These are phyloP conservation scores for Chaitophorus viminalis DNA, from an alignment of 2,888 invertebrate species.

Conservation along the genomic window DNA sequence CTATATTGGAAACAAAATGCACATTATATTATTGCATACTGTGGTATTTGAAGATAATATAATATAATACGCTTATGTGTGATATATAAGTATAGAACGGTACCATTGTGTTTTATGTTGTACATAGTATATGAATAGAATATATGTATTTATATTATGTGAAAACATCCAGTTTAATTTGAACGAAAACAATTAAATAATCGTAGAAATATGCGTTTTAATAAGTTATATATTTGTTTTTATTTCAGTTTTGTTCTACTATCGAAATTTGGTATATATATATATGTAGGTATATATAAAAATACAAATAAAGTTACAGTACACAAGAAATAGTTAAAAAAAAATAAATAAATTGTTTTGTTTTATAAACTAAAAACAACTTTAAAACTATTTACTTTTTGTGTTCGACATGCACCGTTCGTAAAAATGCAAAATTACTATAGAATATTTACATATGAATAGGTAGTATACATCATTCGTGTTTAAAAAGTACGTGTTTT, in stretches of 20 bases:
- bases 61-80: neutral
- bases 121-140: too few species aligned
- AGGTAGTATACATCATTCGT: too few species aligned
- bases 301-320: neutral
- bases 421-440: constrained; percentile 11
- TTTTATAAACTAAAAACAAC: constrained; percentile 32
- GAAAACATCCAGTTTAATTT: neutral
- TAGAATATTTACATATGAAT: neutral
- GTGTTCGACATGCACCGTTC: neutral
- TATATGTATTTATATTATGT: neutral
- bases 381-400: constrained; percentile 47
- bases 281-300: too few species aligned
- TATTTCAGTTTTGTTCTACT: neutral
- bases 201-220: constrained; percentile 8
- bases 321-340: constrained; percentile 24
- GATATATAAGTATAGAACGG: too few species aligned
- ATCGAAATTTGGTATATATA: neutral
- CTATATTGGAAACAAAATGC: neutral
- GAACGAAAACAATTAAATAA: neutral
- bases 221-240: neutral
- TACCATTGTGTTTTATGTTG: neutral
- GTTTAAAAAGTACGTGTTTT: neutral
- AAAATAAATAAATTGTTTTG: constrained; percentile 35
- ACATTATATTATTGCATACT: neutral
- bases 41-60: neutral